Conservation (phyloP, 2,888 invertebrate genomes). For the Parochlus steinenii region DNA sequence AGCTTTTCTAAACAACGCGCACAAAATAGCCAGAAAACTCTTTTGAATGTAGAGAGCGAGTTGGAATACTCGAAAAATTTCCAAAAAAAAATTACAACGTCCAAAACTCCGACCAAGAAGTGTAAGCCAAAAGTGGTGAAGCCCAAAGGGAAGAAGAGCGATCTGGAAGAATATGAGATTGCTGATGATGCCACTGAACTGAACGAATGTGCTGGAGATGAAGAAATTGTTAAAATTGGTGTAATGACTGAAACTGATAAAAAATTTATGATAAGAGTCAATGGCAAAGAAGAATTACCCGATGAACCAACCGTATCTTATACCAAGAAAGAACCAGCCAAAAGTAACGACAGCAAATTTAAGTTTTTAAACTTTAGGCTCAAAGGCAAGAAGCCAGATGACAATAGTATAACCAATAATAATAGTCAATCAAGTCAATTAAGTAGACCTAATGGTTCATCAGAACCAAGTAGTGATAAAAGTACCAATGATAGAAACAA, state of each 20-base stretch:
- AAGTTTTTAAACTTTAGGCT: slow-evolving; percentile 16
- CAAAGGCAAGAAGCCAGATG: slow-evolving; percentile 12
- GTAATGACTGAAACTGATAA: slow-evolving; percentile 32
- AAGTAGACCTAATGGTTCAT: slow-evolving; percentile 24
- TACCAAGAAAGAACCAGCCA: slow-evolving; percentile 13
- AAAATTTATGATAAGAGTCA: slow-evolving; percentile 35
- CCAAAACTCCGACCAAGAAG: slow-evolving; percentile 13
- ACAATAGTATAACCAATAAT: slow-evolving; percentile 22
- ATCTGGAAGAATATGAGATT: slow-evolving; percentile 35
- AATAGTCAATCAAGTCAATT: slow-evolving; percentile 17
- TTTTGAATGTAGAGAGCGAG: slow-evolving; percentile 28
- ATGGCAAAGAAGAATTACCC: slow-evolving; percentile 56
- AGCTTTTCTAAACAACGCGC: slow-evolving; percentile 25
- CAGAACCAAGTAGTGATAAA: slow-evolving; percentile 17
- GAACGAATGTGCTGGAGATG: slow-evolving; percentile 23
- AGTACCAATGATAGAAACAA: slow-evolving; percentile 18
- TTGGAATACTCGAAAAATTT: slow-evolving; percentile 19
- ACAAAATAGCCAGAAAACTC: slow-evolving; percentile 21
- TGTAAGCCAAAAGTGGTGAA: slow-evolving; percentile 16
- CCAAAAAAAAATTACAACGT: slow-evolving; percentile 17
- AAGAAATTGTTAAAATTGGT: slow-evolving; percentile 31
- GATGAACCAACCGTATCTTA: slow-evolving; percentile 23
- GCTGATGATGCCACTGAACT: slow-evolving; percentile 35
- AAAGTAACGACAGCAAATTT: slow-evolving; percentile 16
- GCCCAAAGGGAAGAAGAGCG: slow-evolving; percentile 17